Evolutionary conservation across 2,113 vertebrate genomes (phyloP), one percentile per base, ranked within the genome.

Genomic region (Sinocyclocheilus grahami): DNA sequence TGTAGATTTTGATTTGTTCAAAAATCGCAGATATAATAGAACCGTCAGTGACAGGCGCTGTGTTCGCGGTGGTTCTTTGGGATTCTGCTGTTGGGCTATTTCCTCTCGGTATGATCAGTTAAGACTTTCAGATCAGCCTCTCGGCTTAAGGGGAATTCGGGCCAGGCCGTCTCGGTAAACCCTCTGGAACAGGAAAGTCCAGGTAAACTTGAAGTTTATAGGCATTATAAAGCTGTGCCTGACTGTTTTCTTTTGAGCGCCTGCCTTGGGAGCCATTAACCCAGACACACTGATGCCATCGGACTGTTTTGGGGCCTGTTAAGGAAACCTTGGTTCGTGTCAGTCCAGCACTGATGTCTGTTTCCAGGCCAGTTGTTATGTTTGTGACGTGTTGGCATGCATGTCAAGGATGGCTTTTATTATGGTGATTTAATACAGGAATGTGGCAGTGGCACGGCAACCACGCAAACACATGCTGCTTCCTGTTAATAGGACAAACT

Each of bases 281-380:
- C 42, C 72, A 76, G 84, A 85, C 83, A 77, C 37, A 12, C 86
- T 30, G 51, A 62, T 82, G 85, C 63, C 78, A 72, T 62, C 62
- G 22, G 60, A 75, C 58, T 78, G 82, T 90, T 89, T 87, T 84
- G 75, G 71, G 86, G 78, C 63, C 84, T 89, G 84, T 75, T 75
- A 78, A 77, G 85, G 80, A 88, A 88, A 88, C 86, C 82, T 51
- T 11, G 53, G 51, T 62, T 71, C 5, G 37, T 18, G 63, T 80
- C 55, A 60, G 42, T 79, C 65, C 51, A 27, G 14, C 69, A 63
- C 69, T 60, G 82, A 55, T 80, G 83, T 42, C 80, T 82, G 83
- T 82, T 81, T 63, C 71, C 60, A 55, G 83, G 11, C 62, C 87
- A 69, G 87, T 85, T 85, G 83, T 85, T 88, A 22, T 62, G 72